Conservation (phyloP, 2,113 vertebrate genomes). For the Corythornis vintsioides region DNA sequence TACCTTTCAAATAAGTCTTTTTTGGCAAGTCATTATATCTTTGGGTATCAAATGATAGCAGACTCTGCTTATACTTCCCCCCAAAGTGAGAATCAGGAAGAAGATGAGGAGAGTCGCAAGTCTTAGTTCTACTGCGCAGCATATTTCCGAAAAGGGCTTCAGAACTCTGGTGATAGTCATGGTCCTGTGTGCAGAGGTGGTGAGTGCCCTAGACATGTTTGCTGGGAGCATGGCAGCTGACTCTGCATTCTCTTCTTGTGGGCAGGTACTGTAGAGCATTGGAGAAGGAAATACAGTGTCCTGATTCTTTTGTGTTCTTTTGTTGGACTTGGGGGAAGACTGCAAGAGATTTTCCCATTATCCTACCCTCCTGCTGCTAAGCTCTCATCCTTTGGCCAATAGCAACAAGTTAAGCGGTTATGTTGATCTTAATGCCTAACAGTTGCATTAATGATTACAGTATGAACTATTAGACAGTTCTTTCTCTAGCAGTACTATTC, state of each 20-base stretch:
- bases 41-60: background rate
- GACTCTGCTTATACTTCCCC: background rate
- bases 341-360: conserved; percentile 13
- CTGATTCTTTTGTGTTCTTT: background rate
- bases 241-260: background rate
- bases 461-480: background rate
- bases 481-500: background rate
- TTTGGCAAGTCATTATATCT: background rate
- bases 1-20: background rate
- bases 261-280: background rate
- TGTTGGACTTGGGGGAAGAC: background rate
- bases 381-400: background rate
- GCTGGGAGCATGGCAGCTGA: accelerated
- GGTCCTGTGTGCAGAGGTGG: background rate
- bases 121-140: background rate
- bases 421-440: background rate
- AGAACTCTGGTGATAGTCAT: background rate
- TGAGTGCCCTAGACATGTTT: background rate
- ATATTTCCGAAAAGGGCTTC: background rate
- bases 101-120: background rate
- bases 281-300: background rate
- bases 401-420: background rate
- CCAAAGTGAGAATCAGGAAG: background rate
- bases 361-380: conserved; percentile 35
- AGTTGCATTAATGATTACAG: background rate